Evolutionary conservation across 1,140 invertebrate genomes (phyloP).

Genomic region (Idris sp.): DNA sequence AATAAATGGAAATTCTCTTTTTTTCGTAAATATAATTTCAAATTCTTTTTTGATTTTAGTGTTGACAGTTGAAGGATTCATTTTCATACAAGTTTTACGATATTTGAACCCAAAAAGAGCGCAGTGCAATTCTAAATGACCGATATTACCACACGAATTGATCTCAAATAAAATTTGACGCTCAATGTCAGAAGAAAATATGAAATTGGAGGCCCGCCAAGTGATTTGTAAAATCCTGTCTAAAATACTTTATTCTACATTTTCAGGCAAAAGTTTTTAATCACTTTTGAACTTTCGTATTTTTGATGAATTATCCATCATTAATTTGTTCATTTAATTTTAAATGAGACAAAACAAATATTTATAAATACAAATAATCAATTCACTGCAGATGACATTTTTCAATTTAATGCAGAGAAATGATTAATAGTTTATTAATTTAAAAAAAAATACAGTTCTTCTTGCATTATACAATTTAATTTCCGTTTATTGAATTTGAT

Average conservation of each 20-base stretch:
- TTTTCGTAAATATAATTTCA: too few species aligned
- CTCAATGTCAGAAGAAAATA: slow-evolving; percentile 26
- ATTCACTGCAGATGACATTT: too few species aligned
- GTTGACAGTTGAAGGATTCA: too few species aligned
- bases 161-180: slow-evolving; percentile 25
- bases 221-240: slow-evolving; percentile 18
- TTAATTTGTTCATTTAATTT: too few species aligned
- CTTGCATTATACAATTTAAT: slow-evolving; percentile 14
- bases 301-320: slow-evolving; percentile 10
- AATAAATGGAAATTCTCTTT: too few species aligned
- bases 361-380: background rate
- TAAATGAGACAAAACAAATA: too few species aligned
- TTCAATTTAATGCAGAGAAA: too few species aligned
- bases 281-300: background rate
- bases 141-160: slow-evolving; percentile 31
- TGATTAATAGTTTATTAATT: slow-evolving; percentile 7
- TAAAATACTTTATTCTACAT: background rate
- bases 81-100: too few species aligned
- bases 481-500: slow-evolving; percentile 1
- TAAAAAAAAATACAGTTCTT: too few species aligned
- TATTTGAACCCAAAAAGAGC: background rate
- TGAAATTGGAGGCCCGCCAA: slow-evolving; percentile 22
- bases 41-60: too few species aligned
- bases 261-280: slow-evolving; percentile 6
- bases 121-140: slow-evolving; percentile 20